phyloP scores from a whole-genome alignment of 1,140 invertebrate genomes.

The Pseudomyrmex flavicornis region DNA sequence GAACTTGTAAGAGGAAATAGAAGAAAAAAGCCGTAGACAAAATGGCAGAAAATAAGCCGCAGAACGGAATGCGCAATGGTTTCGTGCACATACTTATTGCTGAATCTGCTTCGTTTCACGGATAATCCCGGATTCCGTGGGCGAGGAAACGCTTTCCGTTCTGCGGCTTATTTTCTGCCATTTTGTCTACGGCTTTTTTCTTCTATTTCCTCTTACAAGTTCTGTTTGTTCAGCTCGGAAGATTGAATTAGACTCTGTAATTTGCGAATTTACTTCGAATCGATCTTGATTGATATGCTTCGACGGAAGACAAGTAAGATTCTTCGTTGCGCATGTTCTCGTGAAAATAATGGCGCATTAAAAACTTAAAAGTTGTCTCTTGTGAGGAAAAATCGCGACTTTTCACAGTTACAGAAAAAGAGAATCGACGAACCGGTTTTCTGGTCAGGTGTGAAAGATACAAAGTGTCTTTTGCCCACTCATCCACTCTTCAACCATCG shows the following conservation, averaged over 20 bases:
- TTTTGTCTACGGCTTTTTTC: slow-evolving; percentile 21
- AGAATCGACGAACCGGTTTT: slow-evolving; percentile 29
- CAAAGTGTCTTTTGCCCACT: slow-evolving; percentile 51
- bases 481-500: not conserved
- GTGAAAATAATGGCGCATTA: slow-evolving; percentile 13
- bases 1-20: not conserved
- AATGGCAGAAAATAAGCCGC: slow-evolving; percentile 39
- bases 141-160: slow-evolving; percentile 15
- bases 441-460: slow-evolving; percentile 57
- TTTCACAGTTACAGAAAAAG: slow-evolving; percentile 27
- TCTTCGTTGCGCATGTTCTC: slow-evolving; percentile 11
- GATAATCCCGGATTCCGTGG: slow-evolving; percentile 66
- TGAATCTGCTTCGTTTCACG: slow-evolving; percentile 64
- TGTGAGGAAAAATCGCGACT: slow-evolving; percentile 37
- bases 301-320: slow-evolving; percentile 8
- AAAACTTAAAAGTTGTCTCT: slow-evolving; percentile 16
- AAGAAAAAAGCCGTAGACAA: slow-evolving; percentile 11
- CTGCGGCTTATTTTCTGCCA: slow-evolving; percentile 30
- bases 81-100: slow-evolving; percentile 66
- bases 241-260: slow-evolving; percentile 68
- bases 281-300: slow-evolving; percentile 48
- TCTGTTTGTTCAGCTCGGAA: slow-evolving; percentile 21
- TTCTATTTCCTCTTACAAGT: not conserved
- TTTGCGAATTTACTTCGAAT: slow-evolving; percentile 51
- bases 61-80: slow-evolving; percentile 14